Percentiles rank a stretch among this genome's conserved stretches.
Conservation (phyloP, 2,113 vertebrate species). For the Loxodonta africana region DNA sequence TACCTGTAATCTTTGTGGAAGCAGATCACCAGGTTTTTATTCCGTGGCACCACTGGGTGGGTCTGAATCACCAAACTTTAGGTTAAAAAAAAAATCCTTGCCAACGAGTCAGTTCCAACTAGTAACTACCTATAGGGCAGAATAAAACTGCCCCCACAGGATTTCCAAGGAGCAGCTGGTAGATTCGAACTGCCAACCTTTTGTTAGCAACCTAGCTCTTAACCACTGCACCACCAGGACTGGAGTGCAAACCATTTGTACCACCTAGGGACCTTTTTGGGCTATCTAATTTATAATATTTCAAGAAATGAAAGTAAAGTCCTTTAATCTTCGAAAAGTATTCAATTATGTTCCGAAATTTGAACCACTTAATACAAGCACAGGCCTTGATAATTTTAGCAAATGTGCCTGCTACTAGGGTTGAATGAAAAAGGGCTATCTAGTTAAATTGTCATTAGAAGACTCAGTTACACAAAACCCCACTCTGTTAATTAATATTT, state of each 20-base stretch:
- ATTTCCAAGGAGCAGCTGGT: neutral
- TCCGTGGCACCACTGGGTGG: no score
- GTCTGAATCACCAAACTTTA: no score
- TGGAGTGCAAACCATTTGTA: neutral
- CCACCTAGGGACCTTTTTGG: neutral
- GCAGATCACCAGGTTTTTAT: no score
- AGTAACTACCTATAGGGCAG: neutral
- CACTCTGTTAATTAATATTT: neutral
- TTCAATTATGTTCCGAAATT: conserved; percentile 21
- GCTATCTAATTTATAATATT: conserved; percentile 20
- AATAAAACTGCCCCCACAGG: neutral
- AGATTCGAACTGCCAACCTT: neutral
- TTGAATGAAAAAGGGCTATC: neutral
- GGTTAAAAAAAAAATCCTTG: neutral
- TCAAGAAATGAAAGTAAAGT: conserved; percentile 21
- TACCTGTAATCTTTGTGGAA: no score
- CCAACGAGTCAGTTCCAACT: neutral
- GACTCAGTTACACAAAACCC: neutral
- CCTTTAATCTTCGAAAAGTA: neutral
- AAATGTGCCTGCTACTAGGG: neutral
- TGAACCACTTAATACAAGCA: neutral
- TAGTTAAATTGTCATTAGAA: neutral
- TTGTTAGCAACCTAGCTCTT: neutral
- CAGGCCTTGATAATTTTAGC: neutral
- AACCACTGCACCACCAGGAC: neutral